These are phyloP conservation scores for Archips crataeganus DNA, from an alignment of 2,888 invertebrate genomes.

Conservation along the genomic window DNA sequence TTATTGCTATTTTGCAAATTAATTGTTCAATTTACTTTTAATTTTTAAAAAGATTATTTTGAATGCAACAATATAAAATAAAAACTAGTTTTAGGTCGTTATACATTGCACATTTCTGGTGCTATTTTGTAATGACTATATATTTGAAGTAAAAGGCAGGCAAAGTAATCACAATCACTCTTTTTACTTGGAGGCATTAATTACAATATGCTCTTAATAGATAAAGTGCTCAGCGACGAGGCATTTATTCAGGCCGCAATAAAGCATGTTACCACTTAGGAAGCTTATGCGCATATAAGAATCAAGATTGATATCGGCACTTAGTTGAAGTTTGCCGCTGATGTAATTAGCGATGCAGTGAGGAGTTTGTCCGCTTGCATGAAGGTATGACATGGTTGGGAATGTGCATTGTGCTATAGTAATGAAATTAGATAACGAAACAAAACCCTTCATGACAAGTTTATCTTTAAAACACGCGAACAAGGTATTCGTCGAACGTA, in stretches of 20 bases:
- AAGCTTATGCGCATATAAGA: slow-evolving; percentile 56
- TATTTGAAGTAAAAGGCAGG: slow-evolving; percentile 20
- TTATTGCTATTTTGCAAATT: neutral
- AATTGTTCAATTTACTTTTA: neutral
- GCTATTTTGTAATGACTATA: slow-evolving; percentile 14
- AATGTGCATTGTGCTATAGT: neutral
- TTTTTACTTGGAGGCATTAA: slow-evolving; percentile 21
- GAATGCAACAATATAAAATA: neutral
- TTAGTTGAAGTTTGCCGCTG: slow-evolving; percentile 72
- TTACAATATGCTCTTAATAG: slow-evolving; percentile 17
- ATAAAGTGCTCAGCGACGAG: slow-evolving; percentile 28
- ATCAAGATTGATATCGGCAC: slow-evolving; percentile 73
- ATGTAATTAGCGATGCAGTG: slow-evolving; percentile 70
- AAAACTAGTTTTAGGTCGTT: slow-evolving; percentile 8
- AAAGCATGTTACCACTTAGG: slow-evolving; percentile 37
- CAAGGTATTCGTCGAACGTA: neutral
- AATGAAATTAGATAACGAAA: neutral
- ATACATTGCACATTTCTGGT: neutral
- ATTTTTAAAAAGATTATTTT: neutral
- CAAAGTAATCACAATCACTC: slow-evolving; percentile 27
- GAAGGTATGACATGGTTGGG: neutral
- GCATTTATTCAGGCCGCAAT: slow-evolving; percentile 32
- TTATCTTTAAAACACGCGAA: neutral
- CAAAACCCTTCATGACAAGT: neutral
- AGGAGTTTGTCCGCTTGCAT: slow-evolving; percentile 48